Conservation (phyloP, 2,888 invertebrate genomes). For the Nephrocerus scutellatus region DNA sequence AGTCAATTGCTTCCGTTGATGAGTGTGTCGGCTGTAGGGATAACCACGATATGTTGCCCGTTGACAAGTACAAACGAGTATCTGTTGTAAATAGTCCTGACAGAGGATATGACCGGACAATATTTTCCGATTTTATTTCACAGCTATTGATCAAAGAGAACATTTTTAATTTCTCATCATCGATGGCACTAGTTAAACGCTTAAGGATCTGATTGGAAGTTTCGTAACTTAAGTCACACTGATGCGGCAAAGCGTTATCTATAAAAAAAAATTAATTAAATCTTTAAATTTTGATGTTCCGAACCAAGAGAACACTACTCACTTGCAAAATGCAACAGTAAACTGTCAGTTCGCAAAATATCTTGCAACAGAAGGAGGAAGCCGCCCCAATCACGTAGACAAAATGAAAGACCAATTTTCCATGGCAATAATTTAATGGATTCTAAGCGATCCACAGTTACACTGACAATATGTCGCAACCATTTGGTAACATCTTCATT, state of each 20-base stretch:
- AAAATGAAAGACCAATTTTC: slow-evolving; percentile 51
- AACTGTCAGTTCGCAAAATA: slow-evolving; percentile 50
- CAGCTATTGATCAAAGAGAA: slow-evolving; percentile 48
- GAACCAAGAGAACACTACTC: slow-evolving; percentile 18
- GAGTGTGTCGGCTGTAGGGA: slow-evolving; percentile 34
- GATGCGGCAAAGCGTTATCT: slow-evolving; percentile 47
- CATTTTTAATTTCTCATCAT: slow-evolving; percentile 43
- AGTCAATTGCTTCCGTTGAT: slow-evolving; percentile 27
- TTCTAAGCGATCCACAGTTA: slow-evolving; percentile 49
- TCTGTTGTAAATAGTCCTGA: slow-evolving; percentile 43
- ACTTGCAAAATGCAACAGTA: slow-evolving; percentile 50
- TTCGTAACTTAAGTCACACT: slow-evolving; percentile 43
- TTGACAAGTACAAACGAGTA: slow-evolving; percentile 47
- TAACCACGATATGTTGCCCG: slow-evolving; percentile 49
- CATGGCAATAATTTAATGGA: slow-evolving; percentile 51
- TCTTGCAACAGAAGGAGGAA: slow-evolving; percentile 49
- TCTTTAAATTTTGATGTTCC: slow-evolving; percentile 3
- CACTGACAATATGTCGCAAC: slow-evolving; percentile 49
- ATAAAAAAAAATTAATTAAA: slow-evolving; percentile 6
- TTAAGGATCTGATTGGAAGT: slow-evolving; percentile 42
- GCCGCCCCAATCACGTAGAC: slow-evolving; percentile 45
- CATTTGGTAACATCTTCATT: slow-evolving; percentile 52
- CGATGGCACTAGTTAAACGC: slow-evolving; percentile 29
- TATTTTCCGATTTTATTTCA: slow-evolving; percentile 37
- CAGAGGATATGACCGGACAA: slow-evolving; percentile 31